Evolutionary conservation across 2,888 invertebrate species (phyloP).

Genomic region (Clanis bilineata): DNA sequence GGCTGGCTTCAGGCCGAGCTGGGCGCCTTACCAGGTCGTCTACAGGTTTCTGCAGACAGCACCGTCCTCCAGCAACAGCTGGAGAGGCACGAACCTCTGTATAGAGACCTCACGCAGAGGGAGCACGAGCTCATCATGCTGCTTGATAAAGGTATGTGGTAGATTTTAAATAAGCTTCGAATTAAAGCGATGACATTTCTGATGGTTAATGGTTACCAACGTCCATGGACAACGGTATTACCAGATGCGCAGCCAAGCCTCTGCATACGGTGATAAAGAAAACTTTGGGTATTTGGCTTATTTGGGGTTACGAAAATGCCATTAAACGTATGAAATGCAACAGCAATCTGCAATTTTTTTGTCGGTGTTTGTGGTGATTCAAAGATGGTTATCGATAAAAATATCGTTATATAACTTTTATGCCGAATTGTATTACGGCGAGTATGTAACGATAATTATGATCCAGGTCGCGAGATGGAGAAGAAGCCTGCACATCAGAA

Average conservation of each 20-base stretch:
- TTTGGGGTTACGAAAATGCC: too few species aligned
- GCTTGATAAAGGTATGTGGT: constrained; percentile 88
- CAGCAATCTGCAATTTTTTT: too few species aligned
- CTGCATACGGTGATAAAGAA: too few species aligned
- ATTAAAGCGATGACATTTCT: too few species aligned
- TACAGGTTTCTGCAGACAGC: constrained; percentile 93
- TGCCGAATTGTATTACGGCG: not conserved
- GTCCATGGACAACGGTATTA: too few species aligned
- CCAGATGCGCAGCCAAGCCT: too few species aligned
- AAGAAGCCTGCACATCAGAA: constrained; percentile 74
- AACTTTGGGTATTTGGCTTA: too few species aligned
- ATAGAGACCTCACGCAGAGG: constrained; percentile 92
- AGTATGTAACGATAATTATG: not conserved
- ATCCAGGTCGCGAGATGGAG: constrained; percentile 76
- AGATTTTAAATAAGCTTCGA: too few species aligned
- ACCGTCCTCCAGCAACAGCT: constrained; percentile 92
- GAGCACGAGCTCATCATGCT: constrained; percentile 97
- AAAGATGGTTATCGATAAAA: not conserved
- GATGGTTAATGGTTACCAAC: too few species aligned
- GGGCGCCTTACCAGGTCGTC: constrained; percentile 87
- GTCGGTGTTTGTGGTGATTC: too few species aligned
- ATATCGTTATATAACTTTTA: not conserved
- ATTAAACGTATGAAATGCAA: too few species aligned
- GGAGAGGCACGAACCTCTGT: constrained; percentile 93
- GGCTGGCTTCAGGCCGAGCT: constrained; percentile 94